Evolutionary conservation across 2,888 invertebrate species (phyloP).

Genomic region (Xanthorhoe spadicearia): DNA sequence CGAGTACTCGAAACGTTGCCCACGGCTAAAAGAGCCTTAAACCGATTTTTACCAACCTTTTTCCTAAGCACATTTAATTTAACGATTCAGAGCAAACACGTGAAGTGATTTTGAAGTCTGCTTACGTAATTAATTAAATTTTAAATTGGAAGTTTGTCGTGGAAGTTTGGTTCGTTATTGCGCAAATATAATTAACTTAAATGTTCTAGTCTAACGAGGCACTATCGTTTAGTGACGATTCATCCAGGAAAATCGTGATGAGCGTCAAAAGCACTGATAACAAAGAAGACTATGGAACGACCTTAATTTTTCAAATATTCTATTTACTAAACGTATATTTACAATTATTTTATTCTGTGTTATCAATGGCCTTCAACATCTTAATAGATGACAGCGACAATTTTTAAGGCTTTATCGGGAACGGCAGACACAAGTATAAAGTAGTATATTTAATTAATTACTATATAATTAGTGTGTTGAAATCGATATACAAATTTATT

Average conservation of each 20-base stretch:
- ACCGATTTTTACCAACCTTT: conserved; percentile 19
- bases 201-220: conserved; percentile 10
- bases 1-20: background rate
- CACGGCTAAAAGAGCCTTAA: conserved; percentile 18
- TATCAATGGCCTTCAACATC: too few species aligned
- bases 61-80: conserved; percentile 26
- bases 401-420: too few species aligned
- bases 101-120: conserved; percentile 26
- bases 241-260: conserved; percentile 5
- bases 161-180: conserved; percentile 8
- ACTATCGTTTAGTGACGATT: conserved; percentile 6
- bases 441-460: too few species aligned
- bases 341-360: too few species aligned
- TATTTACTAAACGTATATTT: too few species aligned
- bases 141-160: conserved; percentile 23
- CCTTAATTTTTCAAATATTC: too few species aligned
- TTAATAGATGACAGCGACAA: too few species aligned
- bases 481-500: too few species aligned
- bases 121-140: conserved; percentile 32
- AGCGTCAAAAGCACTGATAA: background rate
- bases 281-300: background rate
- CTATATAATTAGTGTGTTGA: too few species aligned
- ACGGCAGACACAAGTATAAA: too few species aligned
- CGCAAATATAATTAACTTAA: conserved; percentile 9
- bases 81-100: conserved; percentile 25